Conservation (phyloP, 2,797 vertebrate genomes). For the Gymnopithys bicolor region DNA sequence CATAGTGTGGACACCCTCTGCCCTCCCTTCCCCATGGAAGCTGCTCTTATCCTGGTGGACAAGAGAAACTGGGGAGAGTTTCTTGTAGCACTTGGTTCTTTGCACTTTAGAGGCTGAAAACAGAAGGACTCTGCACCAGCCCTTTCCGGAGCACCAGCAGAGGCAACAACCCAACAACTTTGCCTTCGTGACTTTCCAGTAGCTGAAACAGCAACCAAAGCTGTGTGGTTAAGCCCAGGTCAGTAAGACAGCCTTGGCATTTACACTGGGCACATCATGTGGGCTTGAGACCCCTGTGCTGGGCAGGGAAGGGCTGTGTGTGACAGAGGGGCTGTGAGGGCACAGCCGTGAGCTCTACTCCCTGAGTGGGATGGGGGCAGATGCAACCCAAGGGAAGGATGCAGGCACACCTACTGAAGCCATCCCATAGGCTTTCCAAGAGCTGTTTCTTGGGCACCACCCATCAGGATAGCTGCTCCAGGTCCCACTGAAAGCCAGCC, state of each 20-base stretch:
- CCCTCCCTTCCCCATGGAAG: not conserved
- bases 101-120: not conserved
- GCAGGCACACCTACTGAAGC: not conserved
- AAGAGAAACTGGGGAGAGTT: not conserved
- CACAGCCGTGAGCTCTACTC: not conserved
- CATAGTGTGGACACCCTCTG: not conserved
- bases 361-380: not conserved
- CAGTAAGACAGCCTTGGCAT: not conserved
- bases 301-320: not conserved
- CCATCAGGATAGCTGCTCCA: not conserved
- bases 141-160: constrained; percentile 48
- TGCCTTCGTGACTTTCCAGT: not conserved
- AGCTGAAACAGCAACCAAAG: not conserved
- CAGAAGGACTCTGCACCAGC: constrained; percentile 3
- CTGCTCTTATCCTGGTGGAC: not conserved
- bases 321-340: not conserved
- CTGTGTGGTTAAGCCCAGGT: not conserved
- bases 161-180: accelerated
- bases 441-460: not conserved
- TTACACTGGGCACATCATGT: accelerated
- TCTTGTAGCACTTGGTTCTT: constrained; percentile 21
- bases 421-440: not conserved
- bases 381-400: not conserved
- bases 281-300: not conserved
- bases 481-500: not conserved